Evolutionary conservation across 1,140 invertebrate genomes (phyloP), one percentile per base, ranked within the genome.

Genomic region (Anastatus disparis): DNA sequence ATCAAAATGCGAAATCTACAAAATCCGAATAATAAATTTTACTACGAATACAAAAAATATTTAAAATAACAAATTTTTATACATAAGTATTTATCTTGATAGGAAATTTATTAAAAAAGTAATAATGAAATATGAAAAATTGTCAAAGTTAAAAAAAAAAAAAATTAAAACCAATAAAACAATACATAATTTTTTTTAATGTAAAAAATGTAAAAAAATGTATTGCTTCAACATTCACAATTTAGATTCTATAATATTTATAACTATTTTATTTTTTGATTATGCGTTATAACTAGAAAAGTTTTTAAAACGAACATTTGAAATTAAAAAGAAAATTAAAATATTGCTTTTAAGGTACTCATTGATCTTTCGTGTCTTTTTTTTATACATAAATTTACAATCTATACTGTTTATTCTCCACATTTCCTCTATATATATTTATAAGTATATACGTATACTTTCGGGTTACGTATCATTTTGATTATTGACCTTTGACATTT

Each of bases 301-400:
- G 38, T 44, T 31, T n/a, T 31, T 48, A n/a, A 46, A 27, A 20
- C 22, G 3, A 66, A 22, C 2, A 20, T 12, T 9, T 4, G n/a
- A 56, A 56, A 56, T 10, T 31, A 1, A 4, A 12, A 8, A 38
- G 17, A 42, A 15, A 42, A 59, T 17, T 46, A 13, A 42, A 22
- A 46, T 2, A 29, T 50, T 7, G 22, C 2, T 59, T 46, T 52
- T 26, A 52, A 69, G 48, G 40, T 56, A 59, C 67, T 61, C 12
- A 58, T 38, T 29, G 35, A 65, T 65, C 17, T 22, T 17, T 13
- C 29, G 24, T 31, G 27, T 29, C 40, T 58, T 22, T 50, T n/a
- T 46, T 70, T 64, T 58, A 48, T 40, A 56, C 58, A 64, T 56
- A 48, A 70, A 70, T 70, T 53, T 63, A 70, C 58, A 62, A 15